Evolutionary conservation across 2,888 invertebrate species (phyloP), one percentile per base, ranked within the genome.

Genomic region (Loripinus fragilis): DNA sequence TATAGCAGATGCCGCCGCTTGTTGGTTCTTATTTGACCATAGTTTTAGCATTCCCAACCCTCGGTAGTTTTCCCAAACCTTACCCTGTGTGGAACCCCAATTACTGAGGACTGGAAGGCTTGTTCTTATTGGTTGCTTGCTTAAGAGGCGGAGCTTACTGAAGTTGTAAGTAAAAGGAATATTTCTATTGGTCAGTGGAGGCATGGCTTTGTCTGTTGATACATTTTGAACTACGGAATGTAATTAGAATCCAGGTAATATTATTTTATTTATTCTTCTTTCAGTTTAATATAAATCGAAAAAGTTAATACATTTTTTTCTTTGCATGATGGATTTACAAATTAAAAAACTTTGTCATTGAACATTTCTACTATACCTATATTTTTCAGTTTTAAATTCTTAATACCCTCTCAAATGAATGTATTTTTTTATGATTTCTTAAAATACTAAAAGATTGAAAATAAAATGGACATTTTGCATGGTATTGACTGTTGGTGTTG

Each of bases 401-500:
- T n/a, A n/a, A n/a, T n/a, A n/a, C n/a, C n/a, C n/a, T n/a, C n/a
- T n/a, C n/a, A n/a, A n/a, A n/a, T n/a, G n/a, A n/a, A n/a, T n/a
- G n/a, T n/a, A n/a, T n/a, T n/a, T n/a, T n/a, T n/a, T 38, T 5
- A 38, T 38, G 38, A 38, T 38, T 12, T 38, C 38, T 38, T 8
- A 38, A 12, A 38, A 38, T 38, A 12, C 12, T 38, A 38, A 52
- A 52, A 3, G 25, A 52, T 23, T 52, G 25, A 25, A 5, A 60
- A 60, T 33, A 33, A 60, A 20, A n/a, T 60, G 15, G 55, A 55
- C 55, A 55, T 55, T 60, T 60, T 60, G 60, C 60, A 60, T 60
- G 60, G 60, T 60, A 60, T 60, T 33, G 60, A 60, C 60, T 30
- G 60, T 60, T 33, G 60, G 60, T 60, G 60, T 20, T 30, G 60